Conservation (phyloP, 1,140 invertebrate species). For the Saccostrea cuccullata region DNA sequence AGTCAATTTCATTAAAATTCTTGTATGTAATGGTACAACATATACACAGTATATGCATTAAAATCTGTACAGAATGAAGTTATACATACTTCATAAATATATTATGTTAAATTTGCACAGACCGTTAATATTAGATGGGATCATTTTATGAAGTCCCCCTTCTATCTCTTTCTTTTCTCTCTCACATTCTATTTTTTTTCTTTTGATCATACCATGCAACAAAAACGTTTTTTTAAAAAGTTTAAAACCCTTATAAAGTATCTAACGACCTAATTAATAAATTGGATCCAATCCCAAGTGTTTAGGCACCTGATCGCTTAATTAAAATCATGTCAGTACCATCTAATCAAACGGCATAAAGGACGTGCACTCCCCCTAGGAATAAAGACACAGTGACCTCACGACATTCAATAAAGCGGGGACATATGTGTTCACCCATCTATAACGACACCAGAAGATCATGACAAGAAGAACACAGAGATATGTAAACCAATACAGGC, state of each 20-base stretch:
- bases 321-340: background rate
- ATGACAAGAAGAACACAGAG: background rate
- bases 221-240: background rate
- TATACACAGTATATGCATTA: no score
- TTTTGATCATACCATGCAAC: background rate
- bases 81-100: no score
- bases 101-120: no score
- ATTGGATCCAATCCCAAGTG: background rate
- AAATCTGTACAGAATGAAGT: no score
- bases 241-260: background rate
- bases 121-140: no score
- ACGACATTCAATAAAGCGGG: background rate
- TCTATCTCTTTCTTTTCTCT: no score
- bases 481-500: background rate
- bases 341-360: background rate
- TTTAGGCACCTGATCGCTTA: background rate
- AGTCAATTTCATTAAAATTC: no score
- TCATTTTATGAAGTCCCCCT: no score
- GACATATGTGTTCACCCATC: background rate
- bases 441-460: background rate
- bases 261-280: background rate
- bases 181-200: background rate
- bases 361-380: background rate
- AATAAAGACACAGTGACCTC: background rate
- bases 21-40: no score